Base-by-base conservation (phyloP, 2,113 vertebrate genomes). In the Thunnus thynnus region DNA sequence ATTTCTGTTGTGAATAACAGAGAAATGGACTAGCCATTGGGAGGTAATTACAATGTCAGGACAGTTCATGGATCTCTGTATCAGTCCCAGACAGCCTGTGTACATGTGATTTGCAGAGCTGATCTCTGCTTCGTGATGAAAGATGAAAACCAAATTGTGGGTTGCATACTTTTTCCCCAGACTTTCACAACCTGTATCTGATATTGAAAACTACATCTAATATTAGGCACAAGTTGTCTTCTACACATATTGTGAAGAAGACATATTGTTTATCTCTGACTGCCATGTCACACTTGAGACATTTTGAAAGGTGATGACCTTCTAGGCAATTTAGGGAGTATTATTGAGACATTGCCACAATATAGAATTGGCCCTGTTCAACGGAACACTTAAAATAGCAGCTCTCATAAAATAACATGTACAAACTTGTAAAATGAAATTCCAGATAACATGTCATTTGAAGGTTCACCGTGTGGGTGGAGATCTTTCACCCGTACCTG, bases 401-500 rank as follows among this genome's bases (percentile, higher is more conserved):
- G 30, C 51, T 52, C 72, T 78, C 2, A 3, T 13, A 62, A 78
- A 86, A 72, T 50, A 75, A 58, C 22, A 47, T 27, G 41, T 50
- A 68, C 56, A 67, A 58, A 58, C 71, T 71, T 65, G 48, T 6
- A 41, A 74, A 90, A 78, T 62, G 61, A 83, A 82, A 63, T 69
- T 75, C 51, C 16, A 44, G 36, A 55, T 82, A 81, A 75, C 20
- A 63, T 74, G 47, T 82, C 74, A 78, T 85, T 65, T 75, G 20
- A 82, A 67, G 68, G 48, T 71, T 87, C 77, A 65, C 72, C 55
- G 72, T 76, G 86, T 78, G 86, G 76, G 82, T 68, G 80, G 78
- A 86, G 73, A 85, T 84, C 71, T 89, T 79, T 88, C 86, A 88
- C 87, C 88, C 89, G 81, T 57, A 76, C 63, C 76, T 73, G 68